These are phyloP conservation scores for Drosophila putrida DNA, from an alignment of 2,888 invertebrate genomes.

Conservation along the genomic window DNA sequence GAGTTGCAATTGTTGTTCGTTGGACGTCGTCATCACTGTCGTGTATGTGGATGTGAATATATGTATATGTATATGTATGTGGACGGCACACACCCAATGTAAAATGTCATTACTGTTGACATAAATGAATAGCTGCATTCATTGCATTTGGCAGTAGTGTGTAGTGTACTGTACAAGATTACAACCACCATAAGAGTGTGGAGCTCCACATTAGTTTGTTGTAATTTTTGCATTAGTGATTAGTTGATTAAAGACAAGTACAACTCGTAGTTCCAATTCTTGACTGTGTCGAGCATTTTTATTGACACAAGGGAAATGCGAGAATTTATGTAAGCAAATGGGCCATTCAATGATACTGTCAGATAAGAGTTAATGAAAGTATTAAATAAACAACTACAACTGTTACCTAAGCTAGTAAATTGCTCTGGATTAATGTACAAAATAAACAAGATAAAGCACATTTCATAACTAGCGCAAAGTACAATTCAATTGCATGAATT, in stretches of 20 bases:
- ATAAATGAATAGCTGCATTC: conserved; percentile 84
- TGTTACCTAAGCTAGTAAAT: not conserved
- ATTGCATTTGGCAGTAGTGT: conserved; percentile 81
- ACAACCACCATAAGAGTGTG: conserved; percentile 33
- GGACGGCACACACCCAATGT: conserved; percentile 77
- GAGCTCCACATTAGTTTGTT: conserved; percentile 52
- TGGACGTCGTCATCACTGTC: conserved; percentile 33
- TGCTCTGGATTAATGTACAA: not conserved
- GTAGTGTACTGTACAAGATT: conserved; percentile 53
- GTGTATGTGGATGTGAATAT: conserved; percentile 4
- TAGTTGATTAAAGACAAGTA: conserved; percentile 75
- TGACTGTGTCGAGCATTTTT: not conserved
- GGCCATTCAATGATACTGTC: conserved; percentile 33
- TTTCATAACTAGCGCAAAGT: not conserved
- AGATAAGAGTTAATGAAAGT: conserved; percentile 7
- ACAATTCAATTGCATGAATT: not conserved
- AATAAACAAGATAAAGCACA: not conserved
- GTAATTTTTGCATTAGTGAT: conserved; percentile 70
- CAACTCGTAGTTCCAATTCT: conserved; percentile 15
- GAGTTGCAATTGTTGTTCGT: conserved; percentile 63
- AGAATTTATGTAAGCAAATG: conserved; percentile 13
- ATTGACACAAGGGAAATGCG: conserved; percentile 13
- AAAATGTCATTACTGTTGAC: conserved; percentile 84
- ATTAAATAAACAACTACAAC: too few species aligned
- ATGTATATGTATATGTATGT: not conserved